Conservation (phyloP, 2,888 invertebrate genomes). For the Mythimna lalbum region DNA sequence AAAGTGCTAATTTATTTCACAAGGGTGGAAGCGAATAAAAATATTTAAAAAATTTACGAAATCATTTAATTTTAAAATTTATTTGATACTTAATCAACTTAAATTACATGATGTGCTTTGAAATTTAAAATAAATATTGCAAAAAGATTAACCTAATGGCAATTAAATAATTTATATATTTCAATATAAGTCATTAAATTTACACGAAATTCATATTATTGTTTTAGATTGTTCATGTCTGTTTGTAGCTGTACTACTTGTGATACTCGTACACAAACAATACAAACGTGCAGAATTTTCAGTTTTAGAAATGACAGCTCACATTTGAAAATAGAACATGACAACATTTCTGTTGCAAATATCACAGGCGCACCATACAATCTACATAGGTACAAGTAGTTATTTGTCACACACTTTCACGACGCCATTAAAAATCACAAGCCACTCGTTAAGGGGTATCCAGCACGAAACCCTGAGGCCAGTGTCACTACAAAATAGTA, state of each 20-base stretch:
- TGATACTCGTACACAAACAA: neutral
- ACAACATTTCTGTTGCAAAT: conserved; percentile 30
- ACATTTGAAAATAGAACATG: conserved; percentile 16
- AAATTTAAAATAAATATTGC: too few relatives aligned
- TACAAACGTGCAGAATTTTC: neutral
- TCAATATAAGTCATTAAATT: too few relatives aligned
- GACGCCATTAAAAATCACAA: conserved; percentile 58
- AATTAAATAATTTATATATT: too few relatives aligned
- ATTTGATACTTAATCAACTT: too few relatives aligned
- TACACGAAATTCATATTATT: too few relatives aligned
- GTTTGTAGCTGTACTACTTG: neutral
- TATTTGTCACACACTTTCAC: conserved; percentile 58
- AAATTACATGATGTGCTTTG: too few relatives aligned
- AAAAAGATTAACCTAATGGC: too few relatives aligned
- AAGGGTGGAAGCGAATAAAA: too few relatives aligned
- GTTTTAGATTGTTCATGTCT: too few relatives aligned
- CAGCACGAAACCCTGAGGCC: conserved; percentile 59
- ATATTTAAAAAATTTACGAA: too few relatives aligned
- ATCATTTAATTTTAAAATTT: too few relatives aligned
- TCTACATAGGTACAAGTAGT: conserved; percentile 15
- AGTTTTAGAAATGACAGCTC: neutral
- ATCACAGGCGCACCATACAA: conserved; percentile 16
- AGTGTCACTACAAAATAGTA: conserved; percentile 70
- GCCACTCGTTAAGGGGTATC: conserved; percentile 58
- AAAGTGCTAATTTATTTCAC: too few relatives aligned